Evolutionary conservation across 2,888 invertebrate species (phyloP), one percentile per base, ranked within the genome.

Genomic region (Leptothorax acervorum): DNA sequence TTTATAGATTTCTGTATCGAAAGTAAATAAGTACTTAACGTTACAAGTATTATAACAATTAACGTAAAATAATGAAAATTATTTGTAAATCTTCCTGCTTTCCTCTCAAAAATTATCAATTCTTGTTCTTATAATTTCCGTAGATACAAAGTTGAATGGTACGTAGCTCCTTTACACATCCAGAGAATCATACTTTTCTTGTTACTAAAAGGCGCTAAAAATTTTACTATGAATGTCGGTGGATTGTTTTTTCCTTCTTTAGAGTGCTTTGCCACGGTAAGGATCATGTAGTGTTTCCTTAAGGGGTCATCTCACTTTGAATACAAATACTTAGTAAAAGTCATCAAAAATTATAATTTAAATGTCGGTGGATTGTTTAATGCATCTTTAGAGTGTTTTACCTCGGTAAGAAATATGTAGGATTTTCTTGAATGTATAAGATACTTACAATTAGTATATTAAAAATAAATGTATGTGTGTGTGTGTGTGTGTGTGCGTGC

Each of bases 111-210:
- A 12, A 35, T 51, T 51, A 48, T 31, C 9, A 3, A 31, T 18
- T 68, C 5, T 51, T 11, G 1, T 28, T 6, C 18, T n/a, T 35
- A 71, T 28, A 71, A 35, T 28, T 28, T 28, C 5, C 15, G 9
- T 42, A 73, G 73, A 57, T 73, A 73, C 11, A 73, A 9, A 23
- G 39, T 68, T 11, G 0, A 48, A 18, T 68, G 68, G 68, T 68
- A 68, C 11, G 15, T n/a, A 51, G n/a, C 51, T 68, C 51, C 68
- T 35, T 31, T 68, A 51, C 18, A 9, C 12, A 51, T 68, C 0
- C 68, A 68, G 15, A 68, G 31, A 51, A 18, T 68, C 0, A 31
- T 68, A 51, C 68, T 68, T 2, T 68, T 68, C 18, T 12, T 68
- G 4, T n/a, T 68, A 31, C 31, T 31, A 51, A 68, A 18, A 31